Conservation (phyloP, 2,113 vertebrate species). For the Xyliphius kryptos region DNA sequence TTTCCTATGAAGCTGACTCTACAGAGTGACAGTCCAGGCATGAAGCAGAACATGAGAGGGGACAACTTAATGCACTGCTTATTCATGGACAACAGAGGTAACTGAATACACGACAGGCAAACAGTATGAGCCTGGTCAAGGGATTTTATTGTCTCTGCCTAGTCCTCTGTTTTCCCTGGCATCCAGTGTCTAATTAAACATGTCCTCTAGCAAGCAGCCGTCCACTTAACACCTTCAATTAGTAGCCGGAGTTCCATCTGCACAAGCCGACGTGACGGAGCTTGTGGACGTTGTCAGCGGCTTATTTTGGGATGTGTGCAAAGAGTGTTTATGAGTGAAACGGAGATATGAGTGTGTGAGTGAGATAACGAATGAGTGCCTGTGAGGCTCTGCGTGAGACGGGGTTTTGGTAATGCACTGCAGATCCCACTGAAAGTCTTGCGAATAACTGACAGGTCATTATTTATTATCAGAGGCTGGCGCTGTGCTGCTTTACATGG, state of each 20-base stretch:
- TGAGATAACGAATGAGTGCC: conserved; percentile 15
- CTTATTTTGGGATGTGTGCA: conserved; percentile 22
- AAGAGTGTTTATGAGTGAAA: too few relatives aligned
- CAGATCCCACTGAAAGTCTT: conserved; percentile 38
- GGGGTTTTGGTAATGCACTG: conserved; percentile 28
- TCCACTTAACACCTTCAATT: conserved; percentile 62
- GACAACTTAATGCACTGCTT: too few relatives aligned
- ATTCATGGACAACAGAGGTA: too few relatives aligned
- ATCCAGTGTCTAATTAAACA: conserved; percentile 58
- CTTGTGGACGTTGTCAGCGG: conserved; percentile 32
- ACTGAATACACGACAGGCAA: too few relatives aligned
- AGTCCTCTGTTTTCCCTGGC: conserved; percentile 40
- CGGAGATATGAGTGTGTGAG: background rate
- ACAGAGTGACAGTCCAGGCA: too few relatives aligned
- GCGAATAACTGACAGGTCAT: conserved; percentile 43
- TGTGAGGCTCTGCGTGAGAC: conserved; percentile 26
- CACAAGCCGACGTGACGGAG: conserved; percentile 31
- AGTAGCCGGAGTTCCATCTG: conserved; percentile 50
- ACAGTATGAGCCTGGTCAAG: too few relatives aligned
- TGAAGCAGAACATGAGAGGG: too few relatives aligned
- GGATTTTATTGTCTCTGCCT: conserved; percentile 27
- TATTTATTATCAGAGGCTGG: conserved; percentile 39
- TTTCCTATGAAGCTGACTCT: too few relatives aligned
- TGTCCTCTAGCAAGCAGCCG: conserved; percentile 54
- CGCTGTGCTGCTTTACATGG: conserved; percentile 39